Percentiles rank a stretch among this genome's conserved stretches.
Conservation (phyloP, 2,888 invertebrate genomes). For the Synergus itoensis region DNA sequence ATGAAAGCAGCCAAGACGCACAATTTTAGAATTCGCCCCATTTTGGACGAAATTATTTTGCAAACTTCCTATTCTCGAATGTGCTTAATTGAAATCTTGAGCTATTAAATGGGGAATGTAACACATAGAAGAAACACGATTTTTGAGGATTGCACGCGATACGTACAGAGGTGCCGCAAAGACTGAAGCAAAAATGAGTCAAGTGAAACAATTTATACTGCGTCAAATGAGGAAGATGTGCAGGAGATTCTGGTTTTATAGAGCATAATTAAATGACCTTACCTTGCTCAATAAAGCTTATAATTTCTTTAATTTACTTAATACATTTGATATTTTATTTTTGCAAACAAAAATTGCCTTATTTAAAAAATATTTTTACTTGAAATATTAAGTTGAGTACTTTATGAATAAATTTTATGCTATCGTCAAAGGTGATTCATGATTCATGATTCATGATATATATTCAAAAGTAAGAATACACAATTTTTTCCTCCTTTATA, state of each 20-base stretch:
- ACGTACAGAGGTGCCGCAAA: constrained; percentile 5
- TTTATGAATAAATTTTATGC: no score
- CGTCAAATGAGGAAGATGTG: constrained; percentile 27
- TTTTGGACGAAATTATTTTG: constrained; percentile 15
- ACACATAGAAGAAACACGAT: background rate
- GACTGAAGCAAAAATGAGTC: constrained; percentile 41
- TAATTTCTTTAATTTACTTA: background rate
- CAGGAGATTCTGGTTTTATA: constrained; percentile 3
- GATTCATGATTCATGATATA: background rate
- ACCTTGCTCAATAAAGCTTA: background rate
- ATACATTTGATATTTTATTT: background rate
- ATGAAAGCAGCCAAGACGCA: constrained; percentile 8
- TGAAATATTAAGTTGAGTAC: no score
- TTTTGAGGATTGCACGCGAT: background rate
- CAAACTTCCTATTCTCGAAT: constrained; percentile 3
- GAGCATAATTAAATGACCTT: background rate
- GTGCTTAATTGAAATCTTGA: background rate
- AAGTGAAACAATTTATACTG: constrained; percentile 43
- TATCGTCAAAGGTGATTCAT: background rate
- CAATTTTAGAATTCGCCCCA: background rate
- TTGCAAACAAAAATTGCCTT: background rate
- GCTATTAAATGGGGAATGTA: background rate
- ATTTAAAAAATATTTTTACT: no score
- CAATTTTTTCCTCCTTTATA: background rate
- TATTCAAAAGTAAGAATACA: background rate